A percentile compares a stretch with the other conserved stretches of the same genome.
phyloP scores from a whole-genome alignment of 2,888 invertebrate species.

The Leucophora obtusa region DNA sequence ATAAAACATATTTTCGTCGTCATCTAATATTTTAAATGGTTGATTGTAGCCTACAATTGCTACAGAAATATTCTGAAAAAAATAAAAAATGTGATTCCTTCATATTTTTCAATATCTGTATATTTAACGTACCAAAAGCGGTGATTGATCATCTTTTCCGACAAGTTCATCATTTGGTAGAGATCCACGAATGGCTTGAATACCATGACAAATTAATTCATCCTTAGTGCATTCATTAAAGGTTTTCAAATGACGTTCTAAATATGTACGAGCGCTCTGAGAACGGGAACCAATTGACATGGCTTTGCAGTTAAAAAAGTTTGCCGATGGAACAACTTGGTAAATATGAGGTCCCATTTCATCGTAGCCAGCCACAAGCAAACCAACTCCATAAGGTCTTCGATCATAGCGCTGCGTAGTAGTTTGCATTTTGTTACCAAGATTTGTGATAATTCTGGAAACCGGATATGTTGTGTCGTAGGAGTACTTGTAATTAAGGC shows the following conservation, averaged over 20 bases:
- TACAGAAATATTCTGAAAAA: conserved; percentile 86
- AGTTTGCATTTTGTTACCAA: conserved; percentile 98
- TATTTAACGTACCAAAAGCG: conserved; percentile 69
- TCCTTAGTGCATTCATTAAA: conserved; percentile 86
- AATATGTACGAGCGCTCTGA: conserved; percentile 97
- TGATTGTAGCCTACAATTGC: conserved; percentile 93
- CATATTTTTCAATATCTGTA: too few species aligned
- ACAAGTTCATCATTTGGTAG: conserved; percentile 97
- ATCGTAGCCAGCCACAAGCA: conserved; percentile 98
- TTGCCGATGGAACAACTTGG: conserved; percentile 98
- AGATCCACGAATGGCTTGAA: conserved; percentile 95
- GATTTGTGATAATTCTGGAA: conserved; percentile 88
- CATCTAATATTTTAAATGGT: conserved; percentile 88
- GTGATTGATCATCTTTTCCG: conserved; percentile 70
- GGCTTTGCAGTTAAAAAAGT: conserved; percentile 97
- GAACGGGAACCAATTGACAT: conserved; percentile 99
- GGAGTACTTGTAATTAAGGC: conserved; percentile 94
- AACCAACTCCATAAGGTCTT: conserved; percentile 97
- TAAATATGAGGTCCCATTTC: conserved; percentile 96
- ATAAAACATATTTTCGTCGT: conserved; percentile 81
- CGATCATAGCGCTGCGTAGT: conserved; percentile 99
- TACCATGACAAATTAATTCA: conserved; percentile 94
- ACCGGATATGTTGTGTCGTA: conserved; percentile 93
- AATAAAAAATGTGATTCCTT: conserved; percentile 25
- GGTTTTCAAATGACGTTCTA: conserved; percentile 92